These are phyloP conservation scores for Kryphioiulus occultus DNA, from an alignment of 2,888 invertebrate species.

Conservation along the genomic window DNA sequence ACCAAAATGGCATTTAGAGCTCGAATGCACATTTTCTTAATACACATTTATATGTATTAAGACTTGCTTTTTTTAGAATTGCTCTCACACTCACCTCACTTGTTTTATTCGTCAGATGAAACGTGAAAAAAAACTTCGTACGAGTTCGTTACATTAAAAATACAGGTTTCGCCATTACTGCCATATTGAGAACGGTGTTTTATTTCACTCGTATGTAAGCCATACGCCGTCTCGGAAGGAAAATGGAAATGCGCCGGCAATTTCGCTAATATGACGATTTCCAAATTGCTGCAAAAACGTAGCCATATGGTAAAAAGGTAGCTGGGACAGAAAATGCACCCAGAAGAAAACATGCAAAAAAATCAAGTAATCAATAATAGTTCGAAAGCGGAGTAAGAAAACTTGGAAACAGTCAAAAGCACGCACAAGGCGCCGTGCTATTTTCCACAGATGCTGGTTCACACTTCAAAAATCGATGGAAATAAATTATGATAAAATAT, in stretches of 20 bases:
- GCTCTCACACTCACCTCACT: neutral
- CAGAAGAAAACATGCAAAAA: constrained; percentile 37
- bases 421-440: neutral
- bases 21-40: neutral
- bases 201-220: neutral
- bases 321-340: neutral
- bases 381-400: constrained; percentile 20
- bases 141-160: neutral
- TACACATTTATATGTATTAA: neutral
- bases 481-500: constrained; percentile 39
- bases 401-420: constrained; percentile 40
- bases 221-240: neutral
- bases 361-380: constrained; percentile 29
- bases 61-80: neutral
- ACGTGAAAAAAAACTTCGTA: neutral
- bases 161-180: neutral
- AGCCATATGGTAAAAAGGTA: constrained; percentile 39
- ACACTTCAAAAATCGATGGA: constrained; percentile 36
- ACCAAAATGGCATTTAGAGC: neutral
- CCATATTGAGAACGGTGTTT: neutral
- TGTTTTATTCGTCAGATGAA: neutral
- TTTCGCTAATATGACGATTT: constrained; percentile 37
- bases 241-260: constrained; percentile 20
- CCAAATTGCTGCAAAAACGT: constrained; percentile 26
- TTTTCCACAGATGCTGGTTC: constrained; percentile 39